Evolutionary conservation across 2,113 vertebrate species (phyloP).

Genomic region (Cathartes aura): DNA sequence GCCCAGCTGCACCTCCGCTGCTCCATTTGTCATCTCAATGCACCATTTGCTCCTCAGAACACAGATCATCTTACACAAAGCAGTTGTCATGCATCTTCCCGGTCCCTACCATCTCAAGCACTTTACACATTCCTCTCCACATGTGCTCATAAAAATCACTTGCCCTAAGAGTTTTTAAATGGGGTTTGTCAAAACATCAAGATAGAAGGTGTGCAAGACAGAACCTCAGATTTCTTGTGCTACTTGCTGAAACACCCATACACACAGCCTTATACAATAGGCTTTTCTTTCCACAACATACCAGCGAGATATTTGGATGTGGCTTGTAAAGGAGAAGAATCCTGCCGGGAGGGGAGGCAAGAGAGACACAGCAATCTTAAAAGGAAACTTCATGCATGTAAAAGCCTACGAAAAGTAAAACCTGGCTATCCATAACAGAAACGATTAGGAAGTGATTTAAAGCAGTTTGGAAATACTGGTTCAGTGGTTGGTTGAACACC

Average conservation of each 20-base stretch:
- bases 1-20: slow-evolving; percentile 10
- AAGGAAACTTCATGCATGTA: not conserved
- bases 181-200: not conserved
- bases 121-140: not conserved
- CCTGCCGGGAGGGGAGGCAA: accelerated
- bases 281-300: not conserved
- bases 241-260: not conserved
- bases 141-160: slow-evolving; percentile 19
- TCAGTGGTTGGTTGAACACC: not conserved
- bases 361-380: not conserved
- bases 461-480: not conserved
- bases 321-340: not conserved
- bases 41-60: slow-evolving; percentile 44
- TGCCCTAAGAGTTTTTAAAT: not conserved
- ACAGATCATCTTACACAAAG: slow-evolving; percentile 40
- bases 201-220: not conserved
- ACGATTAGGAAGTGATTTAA: not conserved
- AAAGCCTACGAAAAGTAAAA: not conserved
- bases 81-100: slow-evolving; percentile 10
- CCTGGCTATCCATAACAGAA: not conserved
- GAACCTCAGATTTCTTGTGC: not conserved
- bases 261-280: not conserved
- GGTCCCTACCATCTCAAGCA: not conserved
- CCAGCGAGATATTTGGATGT: not conserved
- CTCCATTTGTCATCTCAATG: slow-evolving; percentile 53